Evolutionary conservation across 2,888 invertebrate species (phyloP).

Genomic region (Merodon equestris): DNA sequence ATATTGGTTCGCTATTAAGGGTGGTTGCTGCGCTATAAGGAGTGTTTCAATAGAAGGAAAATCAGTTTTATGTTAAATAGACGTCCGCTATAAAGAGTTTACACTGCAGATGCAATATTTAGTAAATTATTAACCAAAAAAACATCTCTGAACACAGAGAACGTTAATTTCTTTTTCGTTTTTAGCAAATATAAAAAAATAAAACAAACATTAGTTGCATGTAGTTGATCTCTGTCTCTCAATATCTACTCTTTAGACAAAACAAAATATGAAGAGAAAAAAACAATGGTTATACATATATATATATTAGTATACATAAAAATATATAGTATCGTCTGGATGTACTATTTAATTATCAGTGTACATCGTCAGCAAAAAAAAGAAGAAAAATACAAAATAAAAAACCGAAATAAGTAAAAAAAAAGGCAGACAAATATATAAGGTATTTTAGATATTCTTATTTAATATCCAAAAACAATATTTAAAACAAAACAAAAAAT

Average conservation of each 20-base stretch:
- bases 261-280: constrained; percentile 34
- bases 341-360: constrained; percentile 66
- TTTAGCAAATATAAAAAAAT: constrained; percentile 40
- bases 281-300: constrained; percentile 62
- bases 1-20: too few relatives aligned
- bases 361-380: constrained; percentile 58
- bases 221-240: constrained; percentile 68
- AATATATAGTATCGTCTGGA: constrained; percentile 56
- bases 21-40: too few relatives aligned
- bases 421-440: constrained; percentile 69
- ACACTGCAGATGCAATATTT: too few relatives aligned
- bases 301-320: constrained; percentile 63
- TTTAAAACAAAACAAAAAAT: constrained; percentile 62
- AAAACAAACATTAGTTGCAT: constrained; percentile 63
- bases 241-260: constrained; percentile 42
- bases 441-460: constrained; percentile 86
- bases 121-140: constrained; percentile 19
- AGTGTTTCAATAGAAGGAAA: too few relatives aligned
- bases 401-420: too few relatives aligned
- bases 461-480: constrained; percentile 81
- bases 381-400: too few relatives aligned
- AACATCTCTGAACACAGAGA: constrained; percentile 28
- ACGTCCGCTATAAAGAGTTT: too few relatives aligned
- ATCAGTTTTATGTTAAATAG: too few relatives aligned
- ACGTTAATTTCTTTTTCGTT: constrained; percentile 28